Conservation (phyloP, 2,797 vertebrate species). For the Schizothorax lantsangensis region DNA sequence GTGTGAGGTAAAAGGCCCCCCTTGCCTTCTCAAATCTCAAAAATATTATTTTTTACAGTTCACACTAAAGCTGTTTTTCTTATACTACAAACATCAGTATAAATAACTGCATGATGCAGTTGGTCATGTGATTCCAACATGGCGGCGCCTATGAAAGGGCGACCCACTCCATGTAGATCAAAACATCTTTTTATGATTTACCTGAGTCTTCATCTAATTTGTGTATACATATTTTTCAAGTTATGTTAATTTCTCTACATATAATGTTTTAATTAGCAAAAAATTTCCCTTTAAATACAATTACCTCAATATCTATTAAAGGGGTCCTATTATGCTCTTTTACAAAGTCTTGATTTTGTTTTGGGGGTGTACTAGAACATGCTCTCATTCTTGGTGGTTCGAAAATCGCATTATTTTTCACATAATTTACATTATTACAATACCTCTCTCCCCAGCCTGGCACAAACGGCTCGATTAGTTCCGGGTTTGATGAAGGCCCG, state of each 20-base stretch:
- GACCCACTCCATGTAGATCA: neutral
- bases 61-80: neutral
- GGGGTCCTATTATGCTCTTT: too few relatives aligned
- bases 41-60: too few relatives aligned
- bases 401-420: too few relatives aligned
- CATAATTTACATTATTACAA: too few relatives aligned
- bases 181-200: neutral
- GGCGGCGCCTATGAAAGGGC: neutral
- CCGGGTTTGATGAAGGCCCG: too few relatives aligned
- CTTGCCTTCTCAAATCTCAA: too few relatives aligned
- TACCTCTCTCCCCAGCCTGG: too few relatives aligned
- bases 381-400: too few relatives aligned
- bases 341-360: too few relatives aligned
- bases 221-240: neutral
- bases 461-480: too few relatives aligned
- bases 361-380: too few relatives aligned
- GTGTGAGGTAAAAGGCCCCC: too few relatives aligned
- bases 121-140: neutral
- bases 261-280: neutral
- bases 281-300: neutral
- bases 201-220: neutral
- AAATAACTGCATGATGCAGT: neutral
- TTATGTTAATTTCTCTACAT: neutral
- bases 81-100: neutral
- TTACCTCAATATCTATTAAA: neutral